These are phyloP conservation scores for Caenorhabditis briggsae DNA, from an alignment of 1,140 invertebrate species.

Conservation along the genomic window DNA sequence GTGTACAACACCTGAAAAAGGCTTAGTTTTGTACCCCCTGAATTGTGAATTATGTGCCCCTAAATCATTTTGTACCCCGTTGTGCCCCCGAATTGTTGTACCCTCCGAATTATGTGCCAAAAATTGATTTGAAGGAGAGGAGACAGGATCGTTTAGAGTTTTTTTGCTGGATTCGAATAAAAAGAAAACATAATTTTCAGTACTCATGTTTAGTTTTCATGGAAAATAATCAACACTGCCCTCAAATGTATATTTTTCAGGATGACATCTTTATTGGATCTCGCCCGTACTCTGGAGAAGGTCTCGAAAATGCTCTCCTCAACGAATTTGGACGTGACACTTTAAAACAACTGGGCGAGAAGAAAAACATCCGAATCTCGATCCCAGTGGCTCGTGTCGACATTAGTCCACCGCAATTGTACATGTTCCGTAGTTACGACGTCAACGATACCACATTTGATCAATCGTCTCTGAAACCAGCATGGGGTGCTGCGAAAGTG, in stretches of 20 bases:
- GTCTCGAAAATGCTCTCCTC: slow-evolving; percentile 88
- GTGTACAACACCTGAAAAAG: slow-evolving; percentile 56
- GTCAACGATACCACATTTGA: background rate
- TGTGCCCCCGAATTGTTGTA: no score
- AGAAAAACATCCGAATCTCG: slow-evolving; percentile 81
- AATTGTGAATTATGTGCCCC: no score
- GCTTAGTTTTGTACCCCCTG: no score
- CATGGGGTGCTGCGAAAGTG: slow-evolving; percentile 17
- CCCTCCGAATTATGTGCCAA: no score
- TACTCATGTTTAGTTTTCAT: no score
- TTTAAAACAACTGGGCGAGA: slow-evolving; percentile 88
- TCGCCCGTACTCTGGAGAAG: slow-evolving; percentile 88
- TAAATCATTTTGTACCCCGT: no score
- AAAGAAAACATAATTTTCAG: no score
- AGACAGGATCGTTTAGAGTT: no score
- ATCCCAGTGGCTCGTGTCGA: slow-evolving; percentile 45
- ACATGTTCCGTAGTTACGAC: slow-evolving; percentile 46
- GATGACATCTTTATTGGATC: slow-evolving; percentile 89
- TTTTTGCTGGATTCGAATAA: no score
- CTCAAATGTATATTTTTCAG: no score
- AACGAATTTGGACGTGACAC: slow-evolving; percentile 87
- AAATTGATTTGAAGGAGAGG: no score
- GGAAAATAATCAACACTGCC: no score
- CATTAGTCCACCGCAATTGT: slow-evolving; percentile 8
- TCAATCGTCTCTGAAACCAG: background rate